These are phyloP conservation scores for Amazona vittata DNA, from an alignment of 2,113 vertebrate species.

Conservation along the genomic window DNA sequence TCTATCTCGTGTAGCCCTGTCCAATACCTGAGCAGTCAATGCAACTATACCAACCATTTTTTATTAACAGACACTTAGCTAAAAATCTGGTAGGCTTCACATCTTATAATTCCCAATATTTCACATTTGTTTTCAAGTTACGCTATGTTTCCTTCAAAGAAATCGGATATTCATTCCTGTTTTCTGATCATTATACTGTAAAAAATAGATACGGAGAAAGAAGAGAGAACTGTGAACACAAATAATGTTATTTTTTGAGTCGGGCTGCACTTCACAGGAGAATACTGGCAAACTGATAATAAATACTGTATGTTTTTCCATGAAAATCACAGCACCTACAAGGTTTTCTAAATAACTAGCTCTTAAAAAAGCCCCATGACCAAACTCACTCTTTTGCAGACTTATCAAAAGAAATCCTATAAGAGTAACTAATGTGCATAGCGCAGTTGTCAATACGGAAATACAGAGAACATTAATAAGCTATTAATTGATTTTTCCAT, in stretches of 20 bases:
- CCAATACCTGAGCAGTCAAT: background rate
- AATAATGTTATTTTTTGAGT: background rate
- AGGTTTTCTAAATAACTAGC: conserved; percentile 42
- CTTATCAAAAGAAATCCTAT: background rate
- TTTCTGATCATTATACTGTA: background rate
- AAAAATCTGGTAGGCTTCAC: background rate
- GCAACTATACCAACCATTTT: background rate
- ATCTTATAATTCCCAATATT: background rate
- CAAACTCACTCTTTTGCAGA: conserved; percentile 19
- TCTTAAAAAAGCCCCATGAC: background rate
- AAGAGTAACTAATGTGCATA: background rate
- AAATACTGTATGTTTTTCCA: background rate
- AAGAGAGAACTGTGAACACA: background rate
- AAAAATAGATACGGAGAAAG: background rate
- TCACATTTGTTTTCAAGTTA: background rate
- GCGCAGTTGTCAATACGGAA: conserved; percentile 58
- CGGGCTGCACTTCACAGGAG: background rate
- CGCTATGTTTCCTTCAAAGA: background rate
- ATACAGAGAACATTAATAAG: conserved; percentile 73
- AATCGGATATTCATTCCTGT: background rate
- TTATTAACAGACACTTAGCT: background rate
- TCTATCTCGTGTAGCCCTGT: fast-evolving
- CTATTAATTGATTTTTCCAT: conserved; percentile 79
- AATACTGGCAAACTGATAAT: background rate
- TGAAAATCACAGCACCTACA: background rate